A percentile compares a stretch with the other conserved stretches of the same genome.
phyloP scores from a whole-genome alignment of 2,113 vertebrate species.

The Noctilio leporinus region DNA sequence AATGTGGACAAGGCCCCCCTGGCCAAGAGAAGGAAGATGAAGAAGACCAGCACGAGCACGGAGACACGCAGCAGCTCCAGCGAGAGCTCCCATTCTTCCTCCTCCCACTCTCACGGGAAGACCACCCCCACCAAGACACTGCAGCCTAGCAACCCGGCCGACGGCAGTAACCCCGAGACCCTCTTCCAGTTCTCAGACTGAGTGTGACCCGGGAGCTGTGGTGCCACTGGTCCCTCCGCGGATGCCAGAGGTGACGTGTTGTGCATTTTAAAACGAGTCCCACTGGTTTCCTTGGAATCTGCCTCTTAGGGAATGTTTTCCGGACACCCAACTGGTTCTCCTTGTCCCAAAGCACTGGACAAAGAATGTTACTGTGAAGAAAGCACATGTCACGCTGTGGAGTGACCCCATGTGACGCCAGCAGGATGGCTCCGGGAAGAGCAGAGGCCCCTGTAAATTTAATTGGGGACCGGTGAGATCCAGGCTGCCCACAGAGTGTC shows the following conservation, averaged over 20 bases:
- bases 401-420: background rate
- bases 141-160: conserved; percentile 77
- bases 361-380: conserved; percentile 59
- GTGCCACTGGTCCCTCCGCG: background rate
- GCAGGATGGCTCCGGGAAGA: background rate
- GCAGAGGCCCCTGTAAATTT: background rate
- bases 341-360: conserved; percentile 70
- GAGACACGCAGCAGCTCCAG: conserved; percentile 98
- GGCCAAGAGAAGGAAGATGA: conserved; percentile 98
- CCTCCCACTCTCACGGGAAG: conserved; percentile 94
- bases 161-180: conserved; percentile 77
- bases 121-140: conserved; percentile 79
- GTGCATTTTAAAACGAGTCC: conserved; percentile 28
- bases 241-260: background rate
- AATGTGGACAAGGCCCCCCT: conserved; percentile 92
- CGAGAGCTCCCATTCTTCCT: conserved; percentile 95
- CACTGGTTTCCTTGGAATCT: conserved; percentile 35
- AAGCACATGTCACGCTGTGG: conserved; percentile 14
- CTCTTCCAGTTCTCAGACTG: conserved; percentile 86
- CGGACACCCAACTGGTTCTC: conserved; percentile 50
- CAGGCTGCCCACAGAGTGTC: conserved; percentile 13
- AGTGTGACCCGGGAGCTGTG: conserved; percentile 22
- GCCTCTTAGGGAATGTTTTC: conserved; percentile 61
- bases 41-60: conserved; percentile 98
- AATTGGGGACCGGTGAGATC: background rate